Evolutionary conservation across 2,888 invertebrate genomes (phyloP), one percentile per base, ranked within the genome.

Genomic region (Anodontia alba): DNA sequence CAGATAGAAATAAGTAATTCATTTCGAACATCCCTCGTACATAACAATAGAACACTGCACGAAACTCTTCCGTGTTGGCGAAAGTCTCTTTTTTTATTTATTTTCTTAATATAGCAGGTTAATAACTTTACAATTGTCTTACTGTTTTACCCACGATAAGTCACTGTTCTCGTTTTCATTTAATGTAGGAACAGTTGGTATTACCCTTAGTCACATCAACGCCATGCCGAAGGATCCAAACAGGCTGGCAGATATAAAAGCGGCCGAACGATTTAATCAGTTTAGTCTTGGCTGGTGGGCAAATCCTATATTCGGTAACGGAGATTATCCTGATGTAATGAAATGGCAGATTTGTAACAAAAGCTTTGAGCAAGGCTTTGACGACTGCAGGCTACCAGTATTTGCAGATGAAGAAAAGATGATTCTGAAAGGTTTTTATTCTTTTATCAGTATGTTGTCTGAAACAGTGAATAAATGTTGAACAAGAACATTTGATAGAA

Each of bases 271-370:
- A 17, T 87, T 73, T 10, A 82, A 87, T 67, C 87, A 88, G 77
- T 90, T 91, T 72, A 71, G 78, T 70, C 78, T 92, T 3, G 93
- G 93, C 17, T 91, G 91, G 92, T 93, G 89, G 78, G 90, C 91
- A 8, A 87, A 91, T 71, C 92, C 93, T 8, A 90, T 93, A 33
- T 88, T 75, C 66, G 89, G 88, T 23, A 87, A 88, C 62, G 93
- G 93, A 7, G 96, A 97, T 94, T 97, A 91, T 66, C 89, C 90
- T 7, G 87, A 87, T 49, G 80, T 90, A 20, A 91, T 91, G 90
- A 90, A 88, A 74, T 78, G 83, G 62, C 84, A 86, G 38, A 78
- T 91, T 29, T 87, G 78, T 0, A 87, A 86, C 33, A 87, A 89
- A 46, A 91, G 91, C 71, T 62, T 75, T 8, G 82, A 79, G 26